Conservation (phyloP, 1,140 invertebrate genomes). For the Halictus rubicundus region DNA sequence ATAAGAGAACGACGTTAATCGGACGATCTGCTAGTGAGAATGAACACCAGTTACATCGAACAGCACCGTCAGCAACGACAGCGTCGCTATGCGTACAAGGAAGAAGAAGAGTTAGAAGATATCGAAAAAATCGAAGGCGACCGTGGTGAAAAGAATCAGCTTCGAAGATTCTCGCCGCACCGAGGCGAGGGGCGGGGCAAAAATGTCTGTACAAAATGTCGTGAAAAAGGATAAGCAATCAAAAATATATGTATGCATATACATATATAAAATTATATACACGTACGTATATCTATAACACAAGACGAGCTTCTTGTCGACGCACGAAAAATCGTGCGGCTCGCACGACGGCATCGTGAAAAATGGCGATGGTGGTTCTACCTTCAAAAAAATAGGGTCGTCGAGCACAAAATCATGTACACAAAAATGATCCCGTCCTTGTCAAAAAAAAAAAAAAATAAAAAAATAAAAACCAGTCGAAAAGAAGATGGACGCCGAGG, state of each 20-base stretch:
- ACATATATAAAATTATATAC: too few relatives aligned
- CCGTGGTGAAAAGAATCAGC: conserved; percentile 13
- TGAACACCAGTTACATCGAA: conserved; percentile 24
- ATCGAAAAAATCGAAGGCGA: conserved; percentile 24
- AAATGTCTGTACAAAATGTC: conserved; percentile 31
- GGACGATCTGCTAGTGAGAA: neutral
- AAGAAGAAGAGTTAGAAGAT: conserved; percentile 34
- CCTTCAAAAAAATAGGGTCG: neutral
- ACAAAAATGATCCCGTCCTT: neutral
- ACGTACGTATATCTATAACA: neutral
- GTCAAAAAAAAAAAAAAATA: too few relatives aligned
- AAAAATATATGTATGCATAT: neutral
- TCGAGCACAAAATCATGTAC: neutral
- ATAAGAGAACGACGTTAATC: conserved; percentile 21
- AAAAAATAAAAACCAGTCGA: conserved; percentile 1
- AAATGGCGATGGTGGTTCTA: conserved; percentile 3
- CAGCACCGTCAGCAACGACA: conserved; percentile 54
- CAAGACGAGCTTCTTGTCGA: neutral
- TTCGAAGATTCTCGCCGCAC: neutral
- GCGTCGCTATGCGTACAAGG: conserved; percentile 46
- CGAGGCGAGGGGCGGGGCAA: neutral
- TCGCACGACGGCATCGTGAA: neutral
- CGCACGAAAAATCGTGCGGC: neutral
- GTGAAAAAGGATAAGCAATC: conserved; percentile 14
- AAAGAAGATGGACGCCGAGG: conserved; percentile 1